phyloP scores from a whole-genome alignment of 2,797 vertebrate species.

The Argya squamiceps region DNA sequence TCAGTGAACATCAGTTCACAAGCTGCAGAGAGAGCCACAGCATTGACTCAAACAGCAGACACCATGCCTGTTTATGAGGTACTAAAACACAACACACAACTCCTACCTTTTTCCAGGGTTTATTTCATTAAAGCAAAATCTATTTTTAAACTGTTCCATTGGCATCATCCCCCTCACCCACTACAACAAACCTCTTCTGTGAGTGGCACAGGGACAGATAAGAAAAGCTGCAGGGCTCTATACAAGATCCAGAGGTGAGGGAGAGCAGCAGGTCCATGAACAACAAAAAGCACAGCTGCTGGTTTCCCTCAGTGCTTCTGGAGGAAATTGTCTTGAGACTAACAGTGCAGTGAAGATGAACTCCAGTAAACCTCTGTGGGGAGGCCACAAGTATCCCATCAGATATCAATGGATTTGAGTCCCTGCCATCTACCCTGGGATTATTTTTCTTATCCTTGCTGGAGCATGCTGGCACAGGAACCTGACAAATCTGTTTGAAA shows the following conservation, averaged over 20 bases:
- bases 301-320: background rate
- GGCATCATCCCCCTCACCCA: accelerated
- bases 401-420: background rate
- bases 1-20: background rate
- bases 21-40: background rate
- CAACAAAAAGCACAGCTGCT: background rate
- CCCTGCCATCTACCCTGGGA: background rate
- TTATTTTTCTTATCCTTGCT: background rate
- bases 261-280: background rate
- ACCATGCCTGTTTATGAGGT: background rate
- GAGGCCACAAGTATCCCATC: background rate
- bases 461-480: accelerated
- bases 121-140: background rate
- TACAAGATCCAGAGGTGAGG: background rate
- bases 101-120: background rate
- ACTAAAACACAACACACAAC: background rate
- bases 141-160: background rate
- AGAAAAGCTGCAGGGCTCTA: background rate
- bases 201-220: background rate
- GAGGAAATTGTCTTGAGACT: background rate
- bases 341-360: background rate
- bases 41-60: background rate
- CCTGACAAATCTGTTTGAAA: background rate
- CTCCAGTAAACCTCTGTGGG: background rate
- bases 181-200: background rate